These are phyloP conservation scores for Gallinago stenura DNA, from an alignment of 2,797 vertebrate species.

Conservation along the genomic window DNA sequence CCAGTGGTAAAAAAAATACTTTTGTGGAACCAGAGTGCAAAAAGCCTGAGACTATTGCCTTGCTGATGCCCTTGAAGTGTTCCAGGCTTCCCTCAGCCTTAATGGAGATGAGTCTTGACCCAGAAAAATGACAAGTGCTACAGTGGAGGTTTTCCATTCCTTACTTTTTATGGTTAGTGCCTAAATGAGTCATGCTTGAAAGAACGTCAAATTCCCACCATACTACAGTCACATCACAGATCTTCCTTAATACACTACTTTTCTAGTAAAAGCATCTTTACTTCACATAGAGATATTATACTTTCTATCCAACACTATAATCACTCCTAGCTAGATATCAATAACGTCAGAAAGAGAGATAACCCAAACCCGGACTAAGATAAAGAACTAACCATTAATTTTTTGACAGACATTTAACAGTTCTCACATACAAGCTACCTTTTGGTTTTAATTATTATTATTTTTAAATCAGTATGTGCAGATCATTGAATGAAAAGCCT, in stretches of 20 bases:
- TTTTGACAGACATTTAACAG: not conserved
- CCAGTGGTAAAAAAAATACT: not conserved
- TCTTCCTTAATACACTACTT: not conserved
- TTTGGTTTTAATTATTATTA: not conserved
- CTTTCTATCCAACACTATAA: not conserved
- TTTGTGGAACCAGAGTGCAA: not conserved
- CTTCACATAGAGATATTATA: not conserved
- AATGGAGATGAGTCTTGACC: not conserved
- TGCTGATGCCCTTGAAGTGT: not conserved
- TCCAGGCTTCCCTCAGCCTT: not conserved
- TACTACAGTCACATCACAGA: not conserved
- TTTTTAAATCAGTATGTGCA: not conserved
- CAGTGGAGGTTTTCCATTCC: not conserved
- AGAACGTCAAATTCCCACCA: not conserved
- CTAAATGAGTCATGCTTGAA: not conserved
- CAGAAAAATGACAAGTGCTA: not conserved
- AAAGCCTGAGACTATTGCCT: not conserved
- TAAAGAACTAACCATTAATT: not conserved
- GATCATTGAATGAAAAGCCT: not conserved
- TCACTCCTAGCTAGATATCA: not conserved
- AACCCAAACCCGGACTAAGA: not conserved
- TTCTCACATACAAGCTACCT: not conserved
- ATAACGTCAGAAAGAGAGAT: not conserved
- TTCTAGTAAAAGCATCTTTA: not conserved
- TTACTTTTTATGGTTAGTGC: not conserved